A percentile compares a stretch with the other conserved stretches of the same genome.
These are phyloP conservation scores for Epizoanthus scotinus DNA, from an alignment of 92 coral and sea anemone genomes.

Conservation along the genomic window DNA sequence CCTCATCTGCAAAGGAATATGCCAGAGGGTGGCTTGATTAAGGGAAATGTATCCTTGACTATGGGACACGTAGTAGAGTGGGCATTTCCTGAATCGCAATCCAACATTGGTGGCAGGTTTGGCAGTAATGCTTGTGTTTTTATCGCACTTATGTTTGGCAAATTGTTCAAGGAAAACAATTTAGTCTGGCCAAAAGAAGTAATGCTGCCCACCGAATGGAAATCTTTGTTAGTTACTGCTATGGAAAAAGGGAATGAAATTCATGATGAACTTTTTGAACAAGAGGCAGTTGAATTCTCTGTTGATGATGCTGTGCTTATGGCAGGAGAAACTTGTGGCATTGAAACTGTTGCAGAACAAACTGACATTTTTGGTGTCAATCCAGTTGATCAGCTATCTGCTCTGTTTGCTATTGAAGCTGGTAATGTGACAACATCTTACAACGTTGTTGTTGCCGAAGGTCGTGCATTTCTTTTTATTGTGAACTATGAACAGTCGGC, in stretches of 20 bases:
- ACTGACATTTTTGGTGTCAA: conserved; percentile 27
- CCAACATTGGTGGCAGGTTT: conserved; percentile 15
- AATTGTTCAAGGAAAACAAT: neutral
- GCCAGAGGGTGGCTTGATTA: too few species aligned
- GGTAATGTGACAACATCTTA: neutral
- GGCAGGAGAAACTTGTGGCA: conserved; percentile 36
- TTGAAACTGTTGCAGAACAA: conserved; percentile 5
- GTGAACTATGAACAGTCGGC: conserved; percentile 30
- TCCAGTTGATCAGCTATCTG: conserved; percentile 22
- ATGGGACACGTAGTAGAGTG: neutral
- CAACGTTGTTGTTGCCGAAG: neutral
- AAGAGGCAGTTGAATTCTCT: conserved; percentile 26
- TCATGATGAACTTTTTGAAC: conserved; percentile 40
- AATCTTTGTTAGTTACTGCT: conserved; percentile 5
- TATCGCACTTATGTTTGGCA: neutral
- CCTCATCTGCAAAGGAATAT: too few species aligned
- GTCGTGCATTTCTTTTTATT: conserved; percentile 24
- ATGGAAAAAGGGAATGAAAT: conserved; percentile 31
- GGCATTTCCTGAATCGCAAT: neutral
- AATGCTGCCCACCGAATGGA: neutral
- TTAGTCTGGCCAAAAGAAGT: neutral
- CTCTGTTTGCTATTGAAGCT: neutral
- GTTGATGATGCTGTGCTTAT: conserved; percentile 39
- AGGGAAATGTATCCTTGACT: too few species aligned
- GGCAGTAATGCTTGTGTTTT: conserved; percentile 40